phyloP scores from a whole-genome alignment of 1,140 invertebrate species.

The Helicoverpa zea region DNA sequence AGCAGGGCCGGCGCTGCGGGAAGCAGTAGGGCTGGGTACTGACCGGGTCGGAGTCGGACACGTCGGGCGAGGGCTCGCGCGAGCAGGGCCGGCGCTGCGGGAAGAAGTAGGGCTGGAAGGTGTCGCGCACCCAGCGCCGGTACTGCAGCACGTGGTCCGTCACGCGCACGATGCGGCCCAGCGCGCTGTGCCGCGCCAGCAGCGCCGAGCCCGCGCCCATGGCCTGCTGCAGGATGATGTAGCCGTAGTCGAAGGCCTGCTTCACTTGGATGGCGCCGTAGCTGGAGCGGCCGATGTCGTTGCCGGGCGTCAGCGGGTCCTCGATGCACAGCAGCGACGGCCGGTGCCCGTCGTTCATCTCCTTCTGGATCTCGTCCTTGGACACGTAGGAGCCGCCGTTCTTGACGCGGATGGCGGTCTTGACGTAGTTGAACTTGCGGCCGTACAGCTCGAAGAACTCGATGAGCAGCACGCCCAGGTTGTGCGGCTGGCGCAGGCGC shows the following conservation, averaged over 20 bases:
- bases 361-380: constrained; percentile 96
- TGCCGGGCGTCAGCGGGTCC: constrained; percentile 98
- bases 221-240: constrained; percentile 93
- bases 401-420: constrained; percentile 97
- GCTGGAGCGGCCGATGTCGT: constrained; percentile 98
- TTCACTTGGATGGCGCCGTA: constrained; percentile 96
- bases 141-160: constrained; percentile 98
- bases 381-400: constrained; percentile 97
- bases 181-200: constrained; percentile 87
- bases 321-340: constrained; percentile 98
- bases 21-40: constrained; percentile 11
- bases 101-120: constrained; percentile 87
- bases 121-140: constrained; percentile 91
- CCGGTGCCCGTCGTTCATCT: constrained; percentile 97
- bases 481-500: constrained; percentile 87
- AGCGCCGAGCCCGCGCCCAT: constrained; percentile 86
- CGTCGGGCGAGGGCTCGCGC: constrained; percentile 49
- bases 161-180: constrained; percentile 96
- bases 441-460: constrained; percentile 99
- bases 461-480: constrained; percentile 97
- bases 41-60: constrained; percentile 67
- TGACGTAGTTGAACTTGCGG: constrained; percentile 98
- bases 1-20: constrained; percentile 50
- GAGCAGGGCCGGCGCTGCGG: constrained; percentile 57
- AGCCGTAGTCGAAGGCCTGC: constrained; percentile 97